These are phyloP conservation scores for Ammodytes marinus DNA, from an alignment of 2,113 vertebrate genomes.

Conservation along the genomic window DNA sequence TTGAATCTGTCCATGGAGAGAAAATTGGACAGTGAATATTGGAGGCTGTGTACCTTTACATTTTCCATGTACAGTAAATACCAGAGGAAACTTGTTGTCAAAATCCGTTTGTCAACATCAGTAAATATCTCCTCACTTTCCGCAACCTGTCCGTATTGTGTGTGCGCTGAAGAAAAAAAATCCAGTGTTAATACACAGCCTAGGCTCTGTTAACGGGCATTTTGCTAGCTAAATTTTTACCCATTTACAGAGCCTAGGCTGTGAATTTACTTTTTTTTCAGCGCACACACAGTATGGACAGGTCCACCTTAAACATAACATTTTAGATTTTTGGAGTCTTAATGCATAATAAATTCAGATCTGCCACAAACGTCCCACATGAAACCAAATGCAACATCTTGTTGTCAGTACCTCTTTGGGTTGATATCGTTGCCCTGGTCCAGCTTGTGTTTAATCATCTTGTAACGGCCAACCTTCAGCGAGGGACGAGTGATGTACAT, in stretches of 20 bases:
- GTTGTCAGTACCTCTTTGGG: slow-evolving; percentile 80
- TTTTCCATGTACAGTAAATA: neutral
- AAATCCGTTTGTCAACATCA: no score
- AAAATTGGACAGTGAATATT: neutral
- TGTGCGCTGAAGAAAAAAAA: neutral
- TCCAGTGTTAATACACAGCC: no score
- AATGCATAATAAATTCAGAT: neutral
- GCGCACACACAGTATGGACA: no score
- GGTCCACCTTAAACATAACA: neutral
- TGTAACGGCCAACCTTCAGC: slow-evolving; percentile 83
- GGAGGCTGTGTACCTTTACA: neutral
- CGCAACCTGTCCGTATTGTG: no score
- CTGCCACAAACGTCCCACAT: neutral
- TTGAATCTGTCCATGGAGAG: slow-evolving; percentile 78
- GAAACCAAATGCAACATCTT: neutral
- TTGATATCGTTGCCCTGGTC: slow-evolving; percentile 87
- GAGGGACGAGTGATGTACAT: slow-evolving; percentile 85
- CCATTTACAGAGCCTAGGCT: no score
- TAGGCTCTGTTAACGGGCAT: no score
- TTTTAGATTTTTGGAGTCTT: neutral
- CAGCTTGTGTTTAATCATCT: slow-evolving; percentile 89
- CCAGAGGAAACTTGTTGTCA: neutral
- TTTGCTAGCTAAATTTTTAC: no score
- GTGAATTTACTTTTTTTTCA: no score
- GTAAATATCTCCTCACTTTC: no score